A percentile compares a stretch with the other conserved stretches of the same genome.
Evolutionary conservation across 2,113 vertebrate species (phyloP).

Genomic region (Menidia beryllina): DNA sequence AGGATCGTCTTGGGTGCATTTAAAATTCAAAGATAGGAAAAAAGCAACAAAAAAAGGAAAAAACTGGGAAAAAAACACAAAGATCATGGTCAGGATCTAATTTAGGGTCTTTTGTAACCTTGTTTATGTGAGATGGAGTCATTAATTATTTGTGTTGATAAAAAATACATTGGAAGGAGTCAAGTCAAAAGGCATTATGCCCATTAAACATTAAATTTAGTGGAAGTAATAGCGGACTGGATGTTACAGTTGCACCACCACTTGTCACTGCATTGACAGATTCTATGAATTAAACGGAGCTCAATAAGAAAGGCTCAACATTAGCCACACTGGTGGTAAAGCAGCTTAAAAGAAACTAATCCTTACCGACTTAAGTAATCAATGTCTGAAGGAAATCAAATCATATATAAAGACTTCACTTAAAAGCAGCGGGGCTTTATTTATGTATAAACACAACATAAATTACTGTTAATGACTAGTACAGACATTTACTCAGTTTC

Average conservation of each 20-base stretch:
- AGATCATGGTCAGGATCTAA: conserved; percentile 65
- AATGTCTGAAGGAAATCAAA: conserved; percentile 32
- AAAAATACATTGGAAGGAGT: conserved; percentile 76
- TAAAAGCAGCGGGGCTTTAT: conserved; percentile 87
- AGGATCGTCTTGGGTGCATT: conserved; percentile 69
- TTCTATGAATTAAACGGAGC: conserved; percentile 64
- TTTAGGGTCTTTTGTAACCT: conserved; percentile 66
- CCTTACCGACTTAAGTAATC: background rate
- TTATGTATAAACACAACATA: conserved; percentile 80
- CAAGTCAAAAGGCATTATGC: conserved; percentile 72
- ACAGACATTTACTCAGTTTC: conserved; percentile 74
- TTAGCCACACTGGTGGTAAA: conserved; percentile 35
- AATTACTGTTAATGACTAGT: conserved; percentile 76
- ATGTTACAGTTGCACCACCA: conserved; percentile 73
- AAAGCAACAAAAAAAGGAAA: no score
- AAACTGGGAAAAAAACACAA: conserved; percentile 20
- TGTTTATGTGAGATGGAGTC: conserved; percentile 69
- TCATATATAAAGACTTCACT: conserved; percentile 59
- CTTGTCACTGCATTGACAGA: conserved; percentile 67
- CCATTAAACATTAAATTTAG: conserved; percentile 75
- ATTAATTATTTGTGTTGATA: conserved; percentile 76
- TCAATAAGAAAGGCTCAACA: conserved; percentile 56
- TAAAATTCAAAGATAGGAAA: conserved; percentile 59
- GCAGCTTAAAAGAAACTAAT: conserved; percentile 16
- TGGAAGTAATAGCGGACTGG: conserved; percentile 71